Conservation (phyloP, 53 echinoderm and acorn worm species). For the Echinometra lucunter region DNA sequence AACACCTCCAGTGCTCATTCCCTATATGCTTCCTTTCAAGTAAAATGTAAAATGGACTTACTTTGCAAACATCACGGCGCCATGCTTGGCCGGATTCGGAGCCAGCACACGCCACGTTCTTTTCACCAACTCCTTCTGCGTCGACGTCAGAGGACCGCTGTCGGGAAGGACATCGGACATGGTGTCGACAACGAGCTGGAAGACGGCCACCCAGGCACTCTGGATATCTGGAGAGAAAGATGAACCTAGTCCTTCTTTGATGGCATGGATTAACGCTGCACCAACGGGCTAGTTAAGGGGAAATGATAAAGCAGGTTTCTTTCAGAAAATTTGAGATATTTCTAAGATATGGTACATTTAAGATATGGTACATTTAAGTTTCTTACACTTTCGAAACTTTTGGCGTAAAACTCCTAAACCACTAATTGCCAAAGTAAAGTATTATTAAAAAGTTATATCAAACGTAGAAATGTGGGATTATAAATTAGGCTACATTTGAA, state of each 20-base stretch:
- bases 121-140: constrained; percentile 7
- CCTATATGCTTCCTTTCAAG: no score
- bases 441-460: no score
- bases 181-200: constrained; percentile 54
- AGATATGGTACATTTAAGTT: no score
- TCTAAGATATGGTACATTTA: no score
- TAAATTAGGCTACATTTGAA: no score
- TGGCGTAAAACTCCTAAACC: no score
- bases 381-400: no score
- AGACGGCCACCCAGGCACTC: constrained; percentile 63
- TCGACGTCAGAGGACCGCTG: not conserved
- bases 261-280: constrained; percentile 59
- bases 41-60: not conserved
- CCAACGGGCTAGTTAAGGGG: constrained; percentile 54
- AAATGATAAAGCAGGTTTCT: not conserved
- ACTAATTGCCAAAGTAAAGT: no score
- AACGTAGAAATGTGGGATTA: no score
- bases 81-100: constrained; percentile 16
- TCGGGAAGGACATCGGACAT: constrained; percentile 63
- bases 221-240: constrained; percentile 38
- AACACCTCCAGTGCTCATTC: not conserved
- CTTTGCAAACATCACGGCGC: constrained; percentile 67
- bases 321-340: no score
- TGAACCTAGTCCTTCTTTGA: constrained; percentile 49
- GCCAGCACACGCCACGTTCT: constrained; percentile 17